Base-by-base conservation (phyloP, 2,888 invertebrate species). In the Chelonus formosanus region DNA sequence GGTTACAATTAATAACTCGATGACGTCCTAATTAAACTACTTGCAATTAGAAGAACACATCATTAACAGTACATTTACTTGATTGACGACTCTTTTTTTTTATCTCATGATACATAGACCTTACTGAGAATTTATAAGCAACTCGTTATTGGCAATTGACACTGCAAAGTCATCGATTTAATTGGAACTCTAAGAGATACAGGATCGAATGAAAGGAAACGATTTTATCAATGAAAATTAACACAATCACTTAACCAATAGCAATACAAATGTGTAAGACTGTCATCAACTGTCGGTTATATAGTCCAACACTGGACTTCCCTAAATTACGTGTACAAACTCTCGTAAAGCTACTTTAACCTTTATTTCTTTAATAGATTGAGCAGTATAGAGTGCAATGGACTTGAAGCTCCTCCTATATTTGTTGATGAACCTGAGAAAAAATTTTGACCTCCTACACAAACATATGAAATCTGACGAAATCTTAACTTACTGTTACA, bases 241-340 rank as follows among this genome's bases (percentile, higher is more conserved):
- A 40, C 6, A 40, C 40, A 40, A 2, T 20, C 20, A 54, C 20
- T 56, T 56, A 3, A 43, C 31, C 4, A 47, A 58, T n/a, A 3
- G 58, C 36, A 40, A 6, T 40, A 5, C 4, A 40, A 40, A 6
- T 5, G 40, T 40, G 40, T 40, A 5, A 40, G 40, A 6, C 1
- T 40, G 20, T 50, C 34, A 59, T 59, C 59, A 50, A 31, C 59
- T 2, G 59, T 59, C 50, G 59, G 50, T 59, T 36, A 59, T 10
- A 48, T 58, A 58, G 48, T 36, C 34, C 10, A 35, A 36, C 20
- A 20, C 20, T 20, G 20, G 20, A 20, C 40, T 5, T 40, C 40
- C 4, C 6, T 40, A 4, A 40, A 40, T 5, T 3, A 40, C 6
- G 40, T 40, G 3, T 40, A 40, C 40, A 40, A 20, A 20, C 20